phyloP scores from a whole-genome alignment of 2,113 vertebrate species.

The Silurus meridionalis region DNA sequence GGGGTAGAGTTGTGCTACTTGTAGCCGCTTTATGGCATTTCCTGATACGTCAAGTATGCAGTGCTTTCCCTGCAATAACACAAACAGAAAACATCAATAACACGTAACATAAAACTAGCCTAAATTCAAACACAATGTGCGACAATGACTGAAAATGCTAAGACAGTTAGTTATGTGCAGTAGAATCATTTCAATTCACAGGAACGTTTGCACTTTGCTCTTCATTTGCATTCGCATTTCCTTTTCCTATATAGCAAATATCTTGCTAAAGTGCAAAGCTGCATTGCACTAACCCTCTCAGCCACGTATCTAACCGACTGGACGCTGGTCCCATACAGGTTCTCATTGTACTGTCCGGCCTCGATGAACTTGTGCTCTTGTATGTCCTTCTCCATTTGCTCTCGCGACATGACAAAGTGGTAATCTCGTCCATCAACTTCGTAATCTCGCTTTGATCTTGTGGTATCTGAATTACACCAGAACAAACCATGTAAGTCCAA shows the following conservation, averaged over 20 bases:
- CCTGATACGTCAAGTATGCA: constrained; percentile 98
- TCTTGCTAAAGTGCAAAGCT: not conserved
- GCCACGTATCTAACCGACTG: constrained; percentile 96
- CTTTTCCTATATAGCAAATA: not conserved
- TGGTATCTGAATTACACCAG: constrained; percentile 79
- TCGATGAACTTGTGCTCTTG: constrained; percentile 99
- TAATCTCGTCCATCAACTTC: constrained; percentile 95
- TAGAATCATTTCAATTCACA: too few species aligned
- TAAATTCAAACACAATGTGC: not conserved
- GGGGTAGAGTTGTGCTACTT: constrained; percentile 97
- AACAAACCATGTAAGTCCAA: not conserved
- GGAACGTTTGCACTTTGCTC: not conserved
- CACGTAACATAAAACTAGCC: not conserved
- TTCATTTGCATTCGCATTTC: too few species aligned
- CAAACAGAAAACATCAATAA: constrained; percentile 17
- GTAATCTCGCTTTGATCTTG: constrained; percentile 89
- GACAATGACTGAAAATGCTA: not conserved
- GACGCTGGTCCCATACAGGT: constrained; percentile 96
- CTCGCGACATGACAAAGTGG: constrained; percentile 93
- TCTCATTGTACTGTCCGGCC: constrained; percentile 97
- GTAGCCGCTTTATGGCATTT: constrained; percentile 96
- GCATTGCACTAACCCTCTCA: constrained; percentile 82
- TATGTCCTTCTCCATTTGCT: constrained; percentile 98
- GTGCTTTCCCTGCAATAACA: constrained; percentile 87
- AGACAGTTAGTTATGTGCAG: too few species aligned